Base-by-base conservation (phyloP, 37 sponge, comb jelly and placozoan genomes). In the Ephydatia muelleri region DNA sequence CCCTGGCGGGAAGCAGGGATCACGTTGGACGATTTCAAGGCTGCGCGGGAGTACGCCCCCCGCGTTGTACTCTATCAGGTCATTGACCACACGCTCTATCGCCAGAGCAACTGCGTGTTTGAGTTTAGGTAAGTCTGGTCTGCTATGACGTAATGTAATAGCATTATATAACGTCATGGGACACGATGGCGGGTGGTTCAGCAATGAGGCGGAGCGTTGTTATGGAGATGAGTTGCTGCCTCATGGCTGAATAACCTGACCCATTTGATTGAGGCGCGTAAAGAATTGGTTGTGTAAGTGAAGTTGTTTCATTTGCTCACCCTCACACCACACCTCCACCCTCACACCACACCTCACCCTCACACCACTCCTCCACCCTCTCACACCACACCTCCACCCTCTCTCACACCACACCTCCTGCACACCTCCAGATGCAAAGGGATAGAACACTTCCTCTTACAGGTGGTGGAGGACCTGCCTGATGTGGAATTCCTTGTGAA, bases 401-500 rank as follows among this genome's bases (percentile, higher is more conserved):
- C 2, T 36, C 32, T 5, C 67, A 37, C 5, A 67, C 30, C 37
- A 32, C 31, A 39, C 16, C 3, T 22, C 19, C 25, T 37, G 69
- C 36, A 48, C 16, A 57, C 57, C 3, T 87, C 6, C 39, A 91
- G 97, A 75, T 96, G 95, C 39, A 87, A 48, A 25, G 97, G 97
- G 49, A 82, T 94, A n/a, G 97, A 94, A 80, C 88, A 96, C 73
- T 96, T 96, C 71, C 57, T 96, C 19, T 31, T 87, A 36, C 64
- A 89, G 68, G 57, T 94, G 2, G 65, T 82, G 27, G 32, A 78
- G 4, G 39, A 75, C 32, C 82, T 96, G 2, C 95, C 95, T 48
- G 81, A 96, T 75, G 85, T 89, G 88, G 97, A 96, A 80, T 64
- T 96, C 14, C 36, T 96, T 5, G 70, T 96, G 30, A 96, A 96